Evolutionary conservation across 2,888 invertebrate species (phyloP).

Genomic region (Metopia argyrocephala): DNA sequence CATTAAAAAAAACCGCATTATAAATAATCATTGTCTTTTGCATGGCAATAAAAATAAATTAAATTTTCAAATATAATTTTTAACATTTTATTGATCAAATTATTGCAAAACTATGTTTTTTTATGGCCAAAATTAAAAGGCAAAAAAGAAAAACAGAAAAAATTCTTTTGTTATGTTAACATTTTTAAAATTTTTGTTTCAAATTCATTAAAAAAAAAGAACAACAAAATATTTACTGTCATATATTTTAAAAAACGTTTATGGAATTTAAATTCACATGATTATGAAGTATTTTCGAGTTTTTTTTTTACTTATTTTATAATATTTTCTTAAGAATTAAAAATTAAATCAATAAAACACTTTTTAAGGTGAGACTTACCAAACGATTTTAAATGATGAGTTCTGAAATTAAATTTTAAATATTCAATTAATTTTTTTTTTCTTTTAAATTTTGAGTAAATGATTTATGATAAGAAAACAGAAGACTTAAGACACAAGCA

Average conservation of each 20-base stretch:
- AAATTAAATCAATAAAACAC: constrained; percentile 5
- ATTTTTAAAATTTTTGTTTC: constrained; percentile 45
- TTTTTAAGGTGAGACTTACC: constrained; percentile 39
- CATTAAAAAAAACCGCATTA: not conserved
- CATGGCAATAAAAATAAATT: constrained; percentile 22
- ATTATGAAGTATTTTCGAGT: not conserved
- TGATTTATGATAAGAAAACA: not conserved
- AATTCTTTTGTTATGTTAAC: constrained; percentile 7
- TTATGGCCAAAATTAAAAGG: constrained; percentile 34
- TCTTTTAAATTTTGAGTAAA: not conserved
- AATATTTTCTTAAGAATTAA: constrained; percentile 18
- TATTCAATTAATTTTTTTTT: constrained; percentile 1
- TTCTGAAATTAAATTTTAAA: not conserved
- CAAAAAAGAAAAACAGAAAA: too few relatives aligned
- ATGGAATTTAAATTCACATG: constrained; percentile 50
- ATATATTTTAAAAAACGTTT: constrained; percentile 39
- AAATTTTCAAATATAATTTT: constrained; percentile 21
- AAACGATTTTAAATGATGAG: not conserved
- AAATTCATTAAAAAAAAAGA: not conserved
- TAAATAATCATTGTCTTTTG: not conserved
- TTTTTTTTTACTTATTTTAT: not conserved
- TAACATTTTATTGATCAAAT: constrained; percentile 43
- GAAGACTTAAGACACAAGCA: constrained; percentile 18
- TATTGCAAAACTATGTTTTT: constrained; percentile 17
- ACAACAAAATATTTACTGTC: constrained; percentile 30